These are phyloP conservation scores for Prunella strophiata DNA, from an alignment of 2,797 vertebrate genomes.

Conservation along the genomic window DNA sequence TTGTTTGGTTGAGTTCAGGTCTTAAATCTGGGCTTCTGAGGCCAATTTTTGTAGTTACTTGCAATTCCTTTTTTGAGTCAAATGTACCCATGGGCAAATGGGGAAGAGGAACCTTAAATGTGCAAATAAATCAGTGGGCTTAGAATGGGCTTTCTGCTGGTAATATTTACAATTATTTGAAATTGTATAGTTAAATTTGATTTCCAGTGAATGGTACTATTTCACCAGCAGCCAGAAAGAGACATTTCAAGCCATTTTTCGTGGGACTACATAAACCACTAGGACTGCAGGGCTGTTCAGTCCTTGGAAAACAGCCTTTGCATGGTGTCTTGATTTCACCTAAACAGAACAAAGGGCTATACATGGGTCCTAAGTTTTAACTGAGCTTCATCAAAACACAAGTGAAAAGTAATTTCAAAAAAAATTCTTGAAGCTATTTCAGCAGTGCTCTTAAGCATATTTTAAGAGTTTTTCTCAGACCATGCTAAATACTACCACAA, in stretches of 20 bases:
- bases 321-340: not conserved
- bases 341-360: not conserved
- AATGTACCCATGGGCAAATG: not conserved
- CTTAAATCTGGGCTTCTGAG: conserved; percentile 4
- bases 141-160: not conserved
- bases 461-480: not conserved
- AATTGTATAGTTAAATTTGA: not conserved
- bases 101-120: not conserved
- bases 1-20: not conserved
- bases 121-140: not conserved
- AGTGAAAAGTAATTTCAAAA: not conserved
- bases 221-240: not conserved
- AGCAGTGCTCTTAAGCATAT: not conserved
- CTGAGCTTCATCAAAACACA: not conserved
- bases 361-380: not conserved
- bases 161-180: not conserved
- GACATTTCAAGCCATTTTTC: not conserved
- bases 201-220: not conserved
- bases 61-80: not conserved
- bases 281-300: not conserved
- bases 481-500: not conserved
- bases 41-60: not conserved
- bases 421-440: not conserved
- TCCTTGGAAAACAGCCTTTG: not conserved
- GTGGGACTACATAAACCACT: not conserved